Percentiles rank a stretch among this genome's conserved stretches.
Evolutionary conservation across 92 coral and sea anemone species (phyloP).

Genomic region (Zoanthus sansibaricus): DNA sequence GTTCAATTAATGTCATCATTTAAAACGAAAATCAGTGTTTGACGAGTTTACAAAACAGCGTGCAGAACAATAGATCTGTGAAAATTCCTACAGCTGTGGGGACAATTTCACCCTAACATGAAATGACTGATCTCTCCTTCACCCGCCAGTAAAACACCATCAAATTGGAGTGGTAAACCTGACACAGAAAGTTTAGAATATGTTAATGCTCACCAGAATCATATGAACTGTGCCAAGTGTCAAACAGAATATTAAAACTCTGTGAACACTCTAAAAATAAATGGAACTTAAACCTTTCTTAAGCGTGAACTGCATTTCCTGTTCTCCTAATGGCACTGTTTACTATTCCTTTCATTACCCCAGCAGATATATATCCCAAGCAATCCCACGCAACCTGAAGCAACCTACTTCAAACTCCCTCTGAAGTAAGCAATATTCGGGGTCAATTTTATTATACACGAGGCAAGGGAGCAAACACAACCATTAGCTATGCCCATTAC

Average conservation of each 20-base stretch:
- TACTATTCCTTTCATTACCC: conserved; percentile 74
- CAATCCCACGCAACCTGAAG: conserved; percentile 79
- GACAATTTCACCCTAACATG: background rate
- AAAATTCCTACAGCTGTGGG: conserved; percentile 47
- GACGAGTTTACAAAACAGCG: conserved; percentile 50
- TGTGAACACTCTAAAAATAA: background rate
- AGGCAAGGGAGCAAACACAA: conserved; percentile 67
- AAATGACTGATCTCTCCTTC: conserved; percentile 72
- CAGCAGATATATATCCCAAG: conserved; percentile 70
- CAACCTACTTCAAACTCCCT: conserved; percentile 75
- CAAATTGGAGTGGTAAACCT: conserved; percentile 66
- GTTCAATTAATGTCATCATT: conserved; percentile 15
- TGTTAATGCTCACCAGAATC: conserved; percentile 56
- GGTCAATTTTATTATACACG: conserved; percentile 65
- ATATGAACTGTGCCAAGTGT: conserved; percentile 61
- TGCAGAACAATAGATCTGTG: conserved; percentile 53
- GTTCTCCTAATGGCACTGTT: conserved; percentile 49
- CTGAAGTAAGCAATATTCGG: conserved; percentile 72
- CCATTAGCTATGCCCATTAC: conserved; percentile 58
- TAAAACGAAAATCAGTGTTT: conserved; percentile 11
- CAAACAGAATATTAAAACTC: conserved; percentile 52
- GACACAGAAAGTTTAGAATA: conserved; percentile 64
- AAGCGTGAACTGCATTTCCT: conserved; percentile 17
- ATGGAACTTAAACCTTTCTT: background rate
- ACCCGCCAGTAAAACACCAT: conserved; percentile 68